Percentiles rank a stretch among this genome's conserved stretches.
phyloP scores from a whole-genome alignment of 2,113 vertebrate genomes.

The Craseonycteris thonglongyai region DNA sequence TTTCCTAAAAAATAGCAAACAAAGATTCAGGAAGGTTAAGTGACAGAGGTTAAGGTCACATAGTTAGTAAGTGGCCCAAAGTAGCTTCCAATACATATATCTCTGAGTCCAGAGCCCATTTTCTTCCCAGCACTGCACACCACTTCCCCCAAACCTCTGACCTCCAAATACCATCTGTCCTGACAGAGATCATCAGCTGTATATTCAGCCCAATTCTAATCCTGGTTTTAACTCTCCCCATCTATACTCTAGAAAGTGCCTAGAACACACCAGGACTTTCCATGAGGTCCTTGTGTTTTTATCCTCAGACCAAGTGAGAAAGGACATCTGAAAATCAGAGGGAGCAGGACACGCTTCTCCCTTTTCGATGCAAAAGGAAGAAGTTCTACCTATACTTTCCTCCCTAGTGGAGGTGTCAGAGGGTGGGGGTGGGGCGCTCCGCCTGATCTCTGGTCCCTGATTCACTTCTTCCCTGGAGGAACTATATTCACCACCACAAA shows the following conservation, averaged over 20 bases:
- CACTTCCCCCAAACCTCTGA: background rate
- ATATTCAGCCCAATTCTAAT: background rate
- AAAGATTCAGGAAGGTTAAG: background rate
- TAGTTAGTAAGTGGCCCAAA: background rate
- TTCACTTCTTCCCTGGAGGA: background rate
- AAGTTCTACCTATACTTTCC: background rate
- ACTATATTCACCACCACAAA: background rate
- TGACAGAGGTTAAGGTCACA: background rate
- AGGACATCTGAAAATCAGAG: background rate
- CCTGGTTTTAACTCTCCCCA: background rate
- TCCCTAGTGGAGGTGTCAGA: accelerated
- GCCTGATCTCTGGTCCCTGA: background rate
- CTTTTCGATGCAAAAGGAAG: background rate
- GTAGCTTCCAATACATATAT: background rate
- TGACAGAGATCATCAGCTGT: background rate
- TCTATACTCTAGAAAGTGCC: background rate
- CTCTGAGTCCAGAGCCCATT: background rate
- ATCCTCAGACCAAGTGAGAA: background rate
- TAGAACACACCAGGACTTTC: background rate
- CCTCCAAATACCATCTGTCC: background rate
- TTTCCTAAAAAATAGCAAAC: background rate
- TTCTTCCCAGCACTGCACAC: background rate
- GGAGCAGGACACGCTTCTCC: background rate
- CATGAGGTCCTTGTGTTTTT: background rate
- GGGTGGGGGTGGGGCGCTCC: background rate